phyloP scores from a whole-genome alignment of 1,140 invertebrate species.

The Pseudoatta argentina region DNA sequence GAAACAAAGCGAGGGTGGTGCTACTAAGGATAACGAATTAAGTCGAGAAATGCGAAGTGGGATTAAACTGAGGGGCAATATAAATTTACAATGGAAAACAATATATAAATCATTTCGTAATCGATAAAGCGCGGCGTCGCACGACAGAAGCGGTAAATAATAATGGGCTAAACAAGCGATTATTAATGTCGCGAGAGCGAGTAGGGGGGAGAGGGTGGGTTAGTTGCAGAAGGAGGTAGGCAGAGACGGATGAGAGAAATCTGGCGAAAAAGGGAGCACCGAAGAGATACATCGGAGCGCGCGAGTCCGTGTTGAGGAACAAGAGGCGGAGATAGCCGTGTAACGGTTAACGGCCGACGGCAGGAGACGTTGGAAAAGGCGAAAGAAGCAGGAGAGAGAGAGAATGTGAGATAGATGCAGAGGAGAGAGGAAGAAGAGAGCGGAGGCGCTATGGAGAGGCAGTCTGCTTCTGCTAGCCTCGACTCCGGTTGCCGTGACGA shows the following conservation, averaged over 20 bases:
- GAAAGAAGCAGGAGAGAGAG: conserved; percentile 50
- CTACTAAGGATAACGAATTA: conserved; percentile 33
- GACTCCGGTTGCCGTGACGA: conserved; percentile 69
- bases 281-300: conserved; percentile 26
- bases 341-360: conserved; percentile 69
- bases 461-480: conserved; percentile 70
- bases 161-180: conserved; percentile 36
- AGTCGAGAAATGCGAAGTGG: background rate
- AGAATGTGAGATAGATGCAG: background rate
- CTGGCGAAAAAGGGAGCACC: conserved; percentile 33
- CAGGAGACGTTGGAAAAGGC: conserved; percentile 64
- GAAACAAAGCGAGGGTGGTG: no score
- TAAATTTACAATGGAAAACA: background rate
- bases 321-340: conserved; percentile 61
- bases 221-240: conserved; percentile 16
- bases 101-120: background rate
- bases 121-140: conserved; percentile 2
- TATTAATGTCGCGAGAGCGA: conserved; percentile 33
- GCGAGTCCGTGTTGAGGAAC: conserved; percentile 48
- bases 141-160: conserved; percentile 8
- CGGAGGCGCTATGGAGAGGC: conserved; percentile 37
- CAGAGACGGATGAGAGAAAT: conserved; percentile 42
- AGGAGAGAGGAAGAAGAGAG: conserved; percentile 17
- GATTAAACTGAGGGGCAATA: conserved; percentile 3
- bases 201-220: background rate